phyloP scores from a whole-genome alignment of 2,888 invertebrate genomes.

The Syrphus vitripennis region DNA sequence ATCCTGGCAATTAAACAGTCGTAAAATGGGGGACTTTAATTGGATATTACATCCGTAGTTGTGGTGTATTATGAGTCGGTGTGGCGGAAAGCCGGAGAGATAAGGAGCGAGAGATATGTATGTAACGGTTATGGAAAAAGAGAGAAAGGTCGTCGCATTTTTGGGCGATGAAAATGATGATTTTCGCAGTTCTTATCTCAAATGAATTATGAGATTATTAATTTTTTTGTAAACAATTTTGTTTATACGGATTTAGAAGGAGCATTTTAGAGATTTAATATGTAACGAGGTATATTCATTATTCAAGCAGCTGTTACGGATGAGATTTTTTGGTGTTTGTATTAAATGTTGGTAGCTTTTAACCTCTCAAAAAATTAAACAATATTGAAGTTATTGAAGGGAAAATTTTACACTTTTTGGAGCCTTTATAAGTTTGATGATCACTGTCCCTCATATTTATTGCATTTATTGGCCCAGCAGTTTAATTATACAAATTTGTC shows the following conservation, averaged over 20 bases:
- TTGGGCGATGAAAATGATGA: constrained; percentile 52
- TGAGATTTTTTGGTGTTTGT: no score
- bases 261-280: neutral
- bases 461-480: no score
- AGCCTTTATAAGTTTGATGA: no score
- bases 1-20: constrained; percentile 72
- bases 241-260: neutral
- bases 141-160: neutral
- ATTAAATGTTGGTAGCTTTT: no score
- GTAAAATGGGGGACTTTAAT: constrained; percentile 70
- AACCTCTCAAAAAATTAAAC: no score
- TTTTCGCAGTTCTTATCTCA: constrained; percentile 68
- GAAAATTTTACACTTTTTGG: no score
- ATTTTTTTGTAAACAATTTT: neutral
- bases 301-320: no score
- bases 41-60: constrained; percentile 70
- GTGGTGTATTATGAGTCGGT: constrained; percentile 7
- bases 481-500: no score
- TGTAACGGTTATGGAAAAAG: neutral
- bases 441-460: no score
- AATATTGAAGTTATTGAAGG: no score
- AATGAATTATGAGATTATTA: constrained; percentile 63
- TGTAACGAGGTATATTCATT: no score
- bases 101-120: neutral
- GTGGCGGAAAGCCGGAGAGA: neutral